Evolutionary conservation across 35 echinoderm and acorn worm species (phyloP), one percentile per base, ranked within the genome.

Genomic region (Acanthaster planci): DNA sequence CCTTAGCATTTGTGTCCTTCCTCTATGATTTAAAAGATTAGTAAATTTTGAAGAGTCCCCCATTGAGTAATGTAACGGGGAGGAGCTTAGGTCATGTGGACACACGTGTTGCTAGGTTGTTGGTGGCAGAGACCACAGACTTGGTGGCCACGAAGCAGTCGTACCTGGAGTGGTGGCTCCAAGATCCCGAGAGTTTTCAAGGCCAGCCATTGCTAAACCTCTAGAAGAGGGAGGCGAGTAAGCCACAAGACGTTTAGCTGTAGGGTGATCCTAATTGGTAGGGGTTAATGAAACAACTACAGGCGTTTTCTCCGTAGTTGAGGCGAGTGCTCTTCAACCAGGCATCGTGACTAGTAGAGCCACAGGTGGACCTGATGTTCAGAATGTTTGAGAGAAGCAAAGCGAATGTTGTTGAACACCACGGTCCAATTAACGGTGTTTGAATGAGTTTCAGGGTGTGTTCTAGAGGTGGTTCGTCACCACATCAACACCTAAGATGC

Each of bases 191-290:
- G 12, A 31, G 1, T 8, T 31, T 21, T 14, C 59, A 21, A n/a
- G 59, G 23, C 59, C 59, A n/a, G 59, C n/a, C 8, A 67, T 67
- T 67, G 59, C 23, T 67, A n/a, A 67, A 67, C 59, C 59, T 31
- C 21, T 67, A 8, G 59, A 67, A 1, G 59, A n/a, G 9, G 59
- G 59, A 27, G 59, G 14, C 23, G 59, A 31, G 21, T 67, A 21
- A 31, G 59, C 59, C n/a, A n/a, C 21, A n/a, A 67, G 23, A 31
- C 7, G 59, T 22, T 31, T 67, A 31, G 59, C 30, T 14, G 8
- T 67, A 31, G n/a, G 59, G n/a, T 31, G 59, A 31, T 67, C 59
- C 8, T n/a, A n/a, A n/a, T 31, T 67, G 2, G 59, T 67, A 22
- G 30, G 23, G 9, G 59, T 67, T 8, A 31, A 67, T 14, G 59